Conservation (phyloP, 2,113 vertebrate genomes). For the Corythoichthys intestinalis region DNA sequence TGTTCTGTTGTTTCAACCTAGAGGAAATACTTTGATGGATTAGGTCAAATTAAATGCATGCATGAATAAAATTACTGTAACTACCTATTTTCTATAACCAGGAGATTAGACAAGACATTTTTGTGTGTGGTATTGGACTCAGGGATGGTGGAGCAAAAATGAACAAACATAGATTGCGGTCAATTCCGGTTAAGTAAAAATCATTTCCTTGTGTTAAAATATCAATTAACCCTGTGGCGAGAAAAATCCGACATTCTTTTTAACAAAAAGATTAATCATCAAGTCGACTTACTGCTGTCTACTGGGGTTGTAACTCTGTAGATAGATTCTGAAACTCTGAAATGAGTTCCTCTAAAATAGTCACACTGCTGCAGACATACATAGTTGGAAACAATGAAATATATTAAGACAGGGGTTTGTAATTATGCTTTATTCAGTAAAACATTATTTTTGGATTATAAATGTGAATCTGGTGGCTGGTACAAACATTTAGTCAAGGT, state of each 20-base stretch:
- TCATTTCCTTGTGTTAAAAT: constrained; percentile 90
- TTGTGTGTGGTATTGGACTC: constrained; percentile 43
- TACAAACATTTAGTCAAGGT: too few relatives aligned
- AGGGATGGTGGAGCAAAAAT: constrained; percentile 63
- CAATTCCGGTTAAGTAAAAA: constrained; percentile 93
- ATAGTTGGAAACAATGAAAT: neutral
- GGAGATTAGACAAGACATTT: constrained; percentile 6
- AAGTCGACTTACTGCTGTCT: constrained; percentile 81
- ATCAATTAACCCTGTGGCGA: constrained; percentile 88
- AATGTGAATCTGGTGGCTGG: too few relatives aligned
- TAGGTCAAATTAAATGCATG: constrained; percentile 60
- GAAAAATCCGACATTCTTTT: constrained; percentile 92
- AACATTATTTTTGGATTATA: too few relatives aligned
- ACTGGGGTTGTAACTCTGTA: constrained; percentile 36
- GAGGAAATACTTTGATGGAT: constrained; percentile 46
- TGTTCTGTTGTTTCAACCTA: constrained; percentile 28
- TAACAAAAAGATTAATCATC: constrained; percentile 90
- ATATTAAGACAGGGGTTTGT: neutral
- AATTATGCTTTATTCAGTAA: neutral
- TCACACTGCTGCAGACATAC: neutral
- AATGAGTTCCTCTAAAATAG: constrained; percentile 14
- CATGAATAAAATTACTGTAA: constrained; percentile 54
- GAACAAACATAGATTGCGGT: constrained; percentile 92
- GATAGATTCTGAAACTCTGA: constrained; percentile 14
- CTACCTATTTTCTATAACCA: constrained; percentile 25